A percentile compares a stretch with the other conserved stretches of the same genome.
Evolutionary conservation across 2,113 vertebrate genomes (phyloP).

Genomic region (Gopherus flavomarginatus): DNA sequence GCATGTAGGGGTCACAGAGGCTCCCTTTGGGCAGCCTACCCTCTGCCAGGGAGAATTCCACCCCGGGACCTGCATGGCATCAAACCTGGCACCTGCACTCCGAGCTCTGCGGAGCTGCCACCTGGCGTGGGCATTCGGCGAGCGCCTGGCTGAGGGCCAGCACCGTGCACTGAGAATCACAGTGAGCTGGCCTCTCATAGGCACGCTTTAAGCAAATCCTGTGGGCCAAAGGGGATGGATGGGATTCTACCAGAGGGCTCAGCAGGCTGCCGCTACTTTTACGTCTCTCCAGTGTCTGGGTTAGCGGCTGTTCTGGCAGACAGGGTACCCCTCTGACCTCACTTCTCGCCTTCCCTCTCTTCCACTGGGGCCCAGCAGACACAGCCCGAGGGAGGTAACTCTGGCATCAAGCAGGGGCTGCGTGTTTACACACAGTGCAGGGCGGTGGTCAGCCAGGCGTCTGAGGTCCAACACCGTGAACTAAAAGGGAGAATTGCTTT

Average conservation of each 20-base stretch:
- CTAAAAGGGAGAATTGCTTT: not conserved
- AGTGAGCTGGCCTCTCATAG: not conserved
- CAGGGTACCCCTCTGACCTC: not conserved
- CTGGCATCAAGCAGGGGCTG: not conserved
- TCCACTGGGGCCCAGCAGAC: not conserved
- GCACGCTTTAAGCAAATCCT: too few relatives aligned
- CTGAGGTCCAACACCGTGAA: not conserved
- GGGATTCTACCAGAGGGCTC: too few relatives aligned
- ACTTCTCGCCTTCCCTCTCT: not conserved
- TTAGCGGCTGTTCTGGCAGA: not conserved
- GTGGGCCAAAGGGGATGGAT: too few relatives aligned
- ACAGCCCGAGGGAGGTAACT: not conserved
- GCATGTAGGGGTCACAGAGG: too few relatives aligned
- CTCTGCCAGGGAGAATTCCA: not conserved
- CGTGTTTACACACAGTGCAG: not conserved
- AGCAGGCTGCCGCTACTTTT: too few relatives aligned
- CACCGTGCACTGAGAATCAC: not conserved
- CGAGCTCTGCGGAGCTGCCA: not conserved
- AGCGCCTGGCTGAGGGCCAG: not conserved
- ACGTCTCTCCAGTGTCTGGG: not conserved
- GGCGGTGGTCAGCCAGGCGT: not conserved
- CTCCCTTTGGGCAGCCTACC: not conserved
- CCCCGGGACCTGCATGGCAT: not conserved
- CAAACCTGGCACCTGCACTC: not conserved
- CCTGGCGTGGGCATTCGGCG: not conserved